Conservation (phyloP, 1,140 invertebrate genomes). For the Amyelois transitella region DNA sequence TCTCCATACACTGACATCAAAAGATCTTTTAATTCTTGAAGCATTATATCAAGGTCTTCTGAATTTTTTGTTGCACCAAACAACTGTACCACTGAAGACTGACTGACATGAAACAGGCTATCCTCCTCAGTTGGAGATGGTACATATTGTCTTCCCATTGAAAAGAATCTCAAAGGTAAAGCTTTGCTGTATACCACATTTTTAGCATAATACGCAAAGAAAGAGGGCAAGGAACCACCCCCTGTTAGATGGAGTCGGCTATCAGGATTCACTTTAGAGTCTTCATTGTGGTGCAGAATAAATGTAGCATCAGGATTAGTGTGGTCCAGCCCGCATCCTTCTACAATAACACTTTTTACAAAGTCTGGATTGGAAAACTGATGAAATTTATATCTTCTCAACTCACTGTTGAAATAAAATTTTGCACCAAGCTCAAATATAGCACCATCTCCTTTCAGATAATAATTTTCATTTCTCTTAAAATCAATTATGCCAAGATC, state of each 20-base stretch:
- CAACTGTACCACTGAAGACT: constrained; percentile 76
- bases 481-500: constrained; percentile 75
- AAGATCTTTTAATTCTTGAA: constrained; percentile 64
- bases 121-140: constrained; percentile 55
- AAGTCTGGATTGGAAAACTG: constrained; percentile 81
- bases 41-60: constrained; percentile 57
- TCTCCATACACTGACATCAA: constrained; percentile 74
- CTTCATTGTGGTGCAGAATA: constrained; percentile 72
- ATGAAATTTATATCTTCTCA: constrained; percentile 68
- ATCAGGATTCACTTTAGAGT: constrained; percentile 62
- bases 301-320: constrained; percentile 72
- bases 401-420: constrained; percentile 69
- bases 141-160: constrained; percentile 78
- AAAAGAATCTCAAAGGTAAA: constrained; percentile 78
- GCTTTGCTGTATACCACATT: constrained; percentile 70
- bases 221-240: constrained; percentile 76
- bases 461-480: constrained; percentile 76
- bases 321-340: constrained; percentile 79
- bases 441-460: constrained; percentile 77
- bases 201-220: constrained; percentile 79
- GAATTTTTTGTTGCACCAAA: constrained; percentile 73
- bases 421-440: constrained; percentile 78
- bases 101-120: constrained; percentile 77
- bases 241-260: constrained; percentile 79
- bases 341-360: constrained; percentile 78